phyloP scores from a whole-genome alignment of 1,140 invertebrate species.

The Anoplolepis gracilipes region DNA sequence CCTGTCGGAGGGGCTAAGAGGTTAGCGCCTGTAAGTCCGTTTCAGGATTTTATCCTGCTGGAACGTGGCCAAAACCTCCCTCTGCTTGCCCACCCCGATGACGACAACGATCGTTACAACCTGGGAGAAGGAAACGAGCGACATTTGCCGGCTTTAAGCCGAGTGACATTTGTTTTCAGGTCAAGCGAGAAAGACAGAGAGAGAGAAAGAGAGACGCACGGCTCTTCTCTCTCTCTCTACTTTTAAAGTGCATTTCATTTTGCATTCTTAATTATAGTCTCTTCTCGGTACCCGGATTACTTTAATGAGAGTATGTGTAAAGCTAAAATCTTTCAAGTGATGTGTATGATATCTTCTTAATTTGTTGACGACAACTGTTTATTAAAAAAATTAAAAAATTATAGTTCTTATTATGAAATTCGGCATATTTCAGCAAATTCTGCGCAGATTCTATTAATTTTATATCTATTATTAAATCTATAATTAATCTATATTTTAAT shows the following conservation, averaged over 20 bases:
- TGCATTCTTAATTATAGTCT: slow-evolving; percentile 51
- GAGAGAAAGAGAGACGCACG: background rate
- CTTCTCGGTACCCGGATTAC: background rate
- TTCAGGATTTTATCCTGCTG: slow-evolving; percentile 43
- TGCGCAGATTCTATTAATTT: background rate
- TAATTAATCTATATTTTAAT: no score
- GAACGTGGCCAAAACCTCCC: slow-evolving; percentile 36
- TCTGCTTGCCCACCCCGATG: slow-evolving; percentile 10
- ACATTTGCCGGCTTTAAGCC: slow-evolving; percentile 47
- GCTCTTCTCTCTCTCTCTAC: slow-evolving; percentile 8
- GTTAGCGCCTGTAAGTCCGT: slow-evolving; percentile 52
- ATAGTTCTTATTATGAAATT: background rate
- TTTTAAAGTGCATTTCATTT: slow-evolving; percentile 44
- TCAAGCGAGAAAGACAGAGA: slow-evolving; percentile 45
- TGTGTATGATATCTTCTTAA: slow-evolving; percentile 9
- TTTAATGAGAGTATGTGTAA: background rate
- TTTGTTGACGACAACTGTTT: background rate
- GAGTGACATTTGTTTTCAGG: slow-evolving; percentile 50
- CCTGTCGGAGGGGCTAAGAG: slow-evolving; percentile 30
- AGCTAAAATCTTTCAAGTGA: background rate
- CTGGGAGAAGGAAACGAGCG: slow-evolving; percentile 38
- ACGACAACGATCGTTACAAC: slow-evolving; percentile 61
- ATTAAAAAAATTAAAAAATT: background rate
- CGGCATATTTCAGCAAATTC: background rate
- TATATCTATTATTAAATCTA: background rate